phyloP scores from a whole-genome alignment of 2,888 invertebrate genomes.

The Capitulum mitella region DNA sequence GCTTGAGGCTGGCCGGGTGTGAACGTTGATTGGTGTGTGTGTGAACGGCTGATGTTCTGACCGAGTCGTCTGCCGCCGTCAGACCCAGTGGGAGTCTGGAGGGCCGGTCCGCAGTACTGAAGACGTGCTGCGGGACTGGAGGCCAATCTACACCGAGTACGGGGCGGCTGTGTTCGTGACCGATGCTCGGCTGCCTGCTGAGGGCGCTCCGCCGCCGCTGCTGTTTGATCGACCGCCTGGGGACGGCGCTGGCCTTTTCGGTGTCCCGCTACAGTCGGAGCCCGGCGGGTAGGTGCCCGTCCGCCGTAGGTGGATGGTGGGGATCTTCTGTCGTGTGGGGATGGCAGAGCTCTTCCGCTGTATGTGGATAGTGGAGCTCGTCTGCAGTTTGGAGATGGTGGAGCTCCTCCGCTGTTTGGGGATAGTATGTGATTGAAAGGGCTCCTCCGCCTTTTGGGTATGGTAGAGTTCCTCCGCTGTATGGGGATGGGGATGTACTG shows the following conservation, averaged over 20 bases:
- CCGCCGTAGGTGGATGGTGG: neutral
- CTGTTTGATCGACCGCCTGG: conserved; percentile 1
- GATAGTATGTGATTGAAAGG: too few species aligned
- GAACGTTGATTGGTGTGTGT: too few species aligned
- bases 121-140: neutral
- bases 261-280: neutral
- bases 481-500: too few species aligned
- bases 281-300: neutral
- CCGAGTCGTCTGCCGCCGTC: neutral
- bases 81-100: neutral
- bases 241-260: neutral
- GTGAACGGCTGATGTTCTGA: too few species aligned
- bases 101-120: neutral
- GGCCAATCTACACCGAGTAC: neutral
- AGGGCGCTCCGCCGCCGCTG: neutral
- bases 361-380: too few species aligned
- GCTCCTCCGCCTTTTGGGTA: too few species aligned
- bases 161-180: neutral
- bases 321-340: neutral
- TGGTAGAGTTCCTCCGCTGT: too few species aligned
- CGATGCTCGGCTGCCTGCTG: neutral
- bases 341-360: too few species aligned
- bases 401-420: too few species aligned
- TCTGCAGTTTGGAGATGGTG: too few species aligned
- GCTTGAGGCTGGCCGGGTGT: too few species aligned